Evolutionary conservation across 2,888 invertebrate genomes (phyloP), one percentile per base, ranked within the genome.

Genomic region (Dicycla oo): DNA sequence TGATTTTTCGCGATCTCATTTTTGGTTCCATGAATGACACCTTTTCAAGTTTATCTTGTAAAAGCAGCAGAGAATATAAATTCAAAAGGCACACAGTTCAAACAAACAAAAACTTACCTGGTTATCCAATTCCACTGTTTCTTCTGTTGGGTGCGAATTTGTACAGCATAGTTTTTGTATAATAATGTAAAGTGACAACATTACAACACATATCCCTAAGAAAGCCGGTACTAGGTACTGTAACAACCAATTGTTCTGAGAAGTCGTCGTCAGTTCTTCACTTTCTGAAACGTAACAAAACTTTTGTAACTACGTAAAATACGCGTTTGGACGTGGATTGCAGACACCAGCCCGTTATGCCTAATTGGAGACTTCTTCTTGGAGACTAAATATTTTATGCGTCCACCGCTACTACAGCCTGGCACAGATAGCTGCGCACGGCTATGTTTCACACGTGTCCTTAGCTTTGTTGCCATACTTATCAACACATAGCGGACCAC

Each of bases 51-150:
- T 57, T 15, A 34, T n/a, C 10, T 40, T 58, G 18, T 40, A 11
- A 18, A 40, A 23, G n/a, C 3, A 23, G 6, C 18, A 57, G 56
- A 57, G 7, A 34, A n/a, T 34, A n/a, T 34, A 23, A 20, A 5
- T 38, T 20, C 0, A 38, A 38, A 38, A n/a, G 20, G 8, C 38
- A 10, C 18, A 18, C 15, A 23, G 23, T 23, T 23, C 23, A 38
- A 49, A 38, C 10, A 54, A 68, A 40, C 30, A 3, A 8, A 53
- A 18, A 45, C 53, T 60, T 34, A 73, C 72, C 13, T 13, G 0
- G 23, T 30, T n/a, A 20, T 73, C 40, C 11, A 74, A 40, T 23
- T 74, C 74, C 54, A 54, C 23, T 20, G 54, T 34, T 47, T 63
- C 63, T 30, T 73, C 74, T 3, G 30, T 11, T 38, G 40, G 30